Evolutionary conservation across 2,797 vertebrate species (phyloP).

Genomic region (Vultur gryphus): DNA sequence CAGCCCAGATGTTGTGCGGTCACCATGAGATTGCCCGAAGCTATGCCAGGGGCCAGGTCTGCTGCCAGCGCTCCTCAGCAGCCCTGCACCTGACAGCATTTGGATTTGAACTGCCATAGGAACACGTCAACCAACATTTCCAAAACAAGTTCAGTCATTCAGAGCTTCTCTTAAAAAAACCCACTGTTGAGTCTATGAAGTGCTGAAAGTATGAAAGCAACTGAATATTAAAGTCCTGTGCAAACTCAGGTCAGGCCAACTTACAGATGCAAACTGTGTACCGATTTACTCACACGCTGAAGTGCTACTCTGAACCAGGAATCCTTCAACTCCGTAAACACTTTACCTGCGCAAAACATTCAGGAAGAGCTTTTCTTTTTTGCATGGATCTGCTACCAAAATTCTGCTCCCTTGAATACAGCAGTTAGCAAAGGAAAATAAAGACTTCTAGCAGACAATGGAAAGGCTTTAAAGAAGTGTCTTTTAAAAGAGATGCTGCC

Average conservation of each 20-base stretch:
- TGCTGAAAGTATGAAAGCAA: background rate
- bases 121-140: rapidly evolving
- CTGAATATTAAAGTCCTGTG: rapidly evolving
- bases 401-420: background rate
- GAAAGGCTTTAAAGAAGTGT: background rate
- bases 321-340: rapidly evolving
- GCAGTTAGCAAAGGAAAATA: background rate
- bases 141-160: background rate
- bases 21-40: background rate
- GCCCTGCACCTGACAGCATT: background rate
- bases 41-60: background rate
- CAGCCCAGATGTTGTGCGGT: background rate
- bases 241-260: background rate
- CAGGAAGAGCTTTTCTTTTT: background rate
- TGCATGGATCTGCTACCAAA: background rate
- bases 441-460: background rate
- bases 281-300: background rate
- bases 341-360: background rate
- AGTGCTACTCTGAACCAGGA: background rate
- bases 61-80: background rate
- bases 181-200: background rate
- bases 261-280: no score
- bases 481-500: background rate
- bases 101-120: background rate
- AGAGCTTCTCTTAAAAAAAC: background rate